phyloP scores from a whole-genome alignment of 1,140 invertebrate species.

The Drosophila lacertosa region DNA sequence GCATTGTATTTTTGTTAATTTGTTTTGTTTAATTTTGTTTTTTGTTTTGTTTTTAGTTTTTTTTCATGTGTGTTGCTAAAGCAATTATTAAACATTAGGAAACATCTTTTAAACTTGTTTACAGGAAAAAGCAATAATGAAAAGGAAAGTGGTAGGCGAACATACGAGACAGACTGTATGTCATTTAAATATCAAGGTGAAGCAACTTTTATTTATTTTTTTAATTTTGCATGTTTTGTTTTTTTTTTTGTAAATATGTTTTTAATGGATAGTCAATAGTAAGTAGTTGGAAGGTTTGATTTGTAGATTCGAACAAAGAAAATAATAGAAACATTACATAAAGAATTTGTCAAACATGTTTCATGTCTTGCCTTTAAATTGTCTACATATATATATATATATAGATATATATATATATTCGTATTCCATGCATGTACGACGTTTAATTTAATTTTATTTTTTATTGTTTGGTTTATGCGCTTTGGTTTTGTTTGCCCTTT shows the following conservation, averaged over 20 bases:
- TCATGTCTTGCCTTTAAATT: conserved; percentile 6
- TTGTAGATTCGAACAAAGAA: conserved; percentile 29
- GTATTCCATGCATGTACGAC: conserved; percentile 3
- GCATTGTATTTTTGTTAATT: conserved; percentile 68
- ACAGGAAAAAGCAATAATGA: conserved; percentile 44
- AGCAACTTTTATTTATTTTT: conserved; percentile 10
- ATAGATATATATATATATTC: conserved; percentile 4
- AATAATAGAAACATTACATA: conserved; percentile 2
- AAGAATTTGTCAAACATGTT: conserved; percentile 13
- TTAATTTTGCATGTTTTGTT: conserved; percentile 1
- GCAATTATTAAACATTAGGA: conserved; percentile 73
- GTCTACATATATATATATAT: background rate
- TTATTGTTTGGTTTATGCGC: conserved; percentile 5
- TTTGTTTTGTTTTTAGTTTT: conserved; percentile 28
- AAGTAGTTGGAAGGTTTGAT: conserved; percentile 44
- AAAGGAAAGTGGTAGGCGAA: conserved; percentile 22
- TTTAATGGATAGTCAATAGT: conserved; percentile 19
- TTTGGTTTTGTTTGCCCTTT: conserved; percentile 3
- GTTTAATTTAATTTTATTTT: conserved; percentile 1
- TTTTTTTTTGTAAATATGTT: conserved; percentile 8
- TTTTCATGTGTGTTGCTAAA: conserved; percentile 50
- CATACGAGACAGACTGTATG: conserved; percentile 2
- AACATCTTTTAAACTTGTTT: conserved; percentile 44
- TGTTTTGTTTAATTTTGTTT: conserved; percentile 10
- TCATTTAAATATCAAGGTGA: conserved; percentile 6